A percentile compares a stretch with the other conserved stretches of the same genome.
These are phyloP conservation scores for Anthopleura xanthogrammica DNA, from an alignment of 92 coral and sea anemone genomes.

Conservation along the genomic window DNA sequence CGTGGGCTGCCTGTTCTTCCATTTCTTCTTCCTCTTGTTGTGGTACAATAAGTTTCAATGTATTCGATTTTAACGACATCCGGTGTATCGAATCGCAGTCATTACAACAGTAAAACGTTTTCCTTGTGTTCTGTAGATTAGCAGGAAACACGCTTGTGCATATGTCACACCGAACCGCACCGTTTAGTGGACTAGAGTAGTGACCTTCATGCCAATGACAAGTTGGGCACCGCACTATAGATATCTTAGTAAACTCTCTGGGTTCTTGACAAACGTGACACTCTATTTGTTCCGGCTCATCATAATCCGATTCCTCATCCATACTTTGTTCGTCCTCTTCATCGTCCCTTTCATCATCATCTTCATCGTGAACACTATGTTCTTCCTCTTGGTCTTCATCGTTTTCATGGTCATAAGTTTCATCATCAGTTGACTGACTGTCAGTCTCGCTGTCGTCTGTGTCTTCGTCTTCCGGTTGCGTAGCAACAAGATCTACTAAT, in stretches of 20 bases:
- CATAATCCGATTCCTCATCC: too few species aligned
- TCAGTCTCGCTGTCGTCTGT: background rate
- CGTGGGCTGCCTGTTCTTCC: background rate
- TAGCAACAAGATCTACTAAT: constrained; percentile 8
- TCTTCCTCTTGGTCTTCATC: constrained; percentile 2
- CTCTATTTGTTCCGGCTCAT: background rate
- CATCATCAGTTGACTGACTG: background rate
- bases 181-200: background rate
- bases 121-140: background rate
- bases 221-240: background rate
- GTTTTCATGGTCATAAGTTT: background rate
- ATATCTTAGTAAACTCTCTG: background rate
- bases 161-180: background rate
- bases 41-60: background rate
- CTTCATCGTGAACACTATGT: background rate
- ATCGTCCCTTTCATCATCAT: background rate
- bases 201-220: background rate
- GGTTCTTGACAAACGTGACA: background rate
- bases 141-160: background rate
- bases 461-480: constrained; percentile 3
- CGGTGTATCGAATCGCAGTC: background rate
- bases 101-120: background rate
- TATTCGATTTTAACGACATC: background rate
- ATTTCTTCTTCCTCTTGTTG: background rate
- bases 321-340: background rate